phyloP scores from a whole-genome alignment of 1,140 invertebrate genomes.

The Helicoverpa armigera region DNA sequence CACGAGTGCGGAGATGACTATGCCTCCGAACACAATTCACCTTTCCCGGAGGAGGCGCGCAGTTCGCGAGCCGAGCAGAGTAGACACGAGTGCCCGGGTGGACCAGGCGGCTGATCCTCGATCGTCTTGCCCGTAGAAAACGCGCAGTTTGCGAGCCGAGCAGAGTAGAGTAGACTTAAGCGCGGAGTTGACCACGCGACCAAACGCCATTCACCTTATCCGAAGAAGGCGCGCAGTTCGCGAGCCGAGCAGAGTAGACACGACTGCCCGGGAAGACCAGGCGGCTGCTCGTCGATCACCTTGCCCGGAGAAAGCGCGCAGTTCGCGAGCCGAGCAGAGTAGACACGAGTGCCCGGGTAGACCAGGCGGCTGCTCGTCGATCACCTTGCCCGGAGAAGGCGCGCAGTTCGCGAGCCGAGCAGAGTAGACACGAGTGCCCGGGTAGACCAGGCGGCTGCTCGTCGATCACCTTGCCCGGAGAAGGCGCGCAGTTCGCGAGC shows the following conservation, averaged over 20 bases:
- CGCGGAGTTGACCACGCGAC: not conserved
- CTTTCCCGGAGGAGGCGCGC: not conserved
- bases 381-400: not conserved
- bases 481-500: not conserved
- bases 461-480: not conserved
- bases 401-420: not conserved
- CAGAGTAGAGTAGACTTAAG: not conserved
- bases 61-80: not conserved
- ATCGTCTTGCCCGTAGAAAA: not conserved
- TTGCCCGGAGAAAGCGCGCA: not conserved
- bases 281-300: no score
- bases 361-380: no score
- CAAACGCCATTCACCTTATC: no score
- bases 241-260: not conserved
- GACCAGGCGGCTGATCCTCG: not conserved
- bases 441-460: not conserved
- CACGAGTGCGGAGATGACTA: not conserved
- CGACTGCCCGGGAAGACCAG: not conserved
- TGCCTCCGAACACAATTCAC: no score
- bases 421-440: not conserved
- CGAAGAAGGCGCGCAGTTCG: not conserved
- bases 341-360: not conserved
- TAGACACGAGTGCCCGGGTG: not conserved
- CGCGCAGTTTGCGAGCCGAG: not conserved
- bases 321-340: not conserved